phyloP scores from a whole-genome alignment of 1,140 invertebrate genomes.

The Scaptodrosophila lebanonensis region DNA sequence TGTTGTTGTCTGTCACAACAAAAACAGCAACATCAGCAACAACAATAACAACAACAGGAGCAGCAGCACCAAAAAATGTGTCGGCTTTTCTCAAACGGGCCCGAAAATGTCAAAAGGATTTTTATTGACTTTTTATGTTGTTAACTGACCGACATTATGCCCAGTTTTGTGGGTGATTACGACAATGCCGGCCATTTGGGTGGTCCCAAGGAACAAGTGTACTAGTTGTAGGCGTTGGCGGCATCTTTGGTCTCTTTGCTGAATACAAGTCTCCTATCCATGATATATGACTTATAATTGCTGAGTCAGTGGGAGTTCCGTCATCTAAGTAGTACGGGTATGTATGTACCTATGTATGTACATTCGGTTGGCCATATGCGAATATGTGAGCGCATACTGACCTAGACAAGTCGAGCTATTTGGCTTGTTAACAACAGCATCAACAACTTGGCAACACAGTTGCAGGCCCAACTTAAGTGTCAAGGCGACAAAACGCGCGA shows the following conservation, averaged over 20 bases:
- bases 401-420: slow-evolving; percentile 9
- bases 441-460: slow-evolving; percentile 9
- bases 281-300: slow-evolving; percentile 69
- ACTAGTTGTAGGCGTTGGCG: slow-evolving; percentile 11
- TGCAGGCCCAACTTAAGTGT: slow-evolving; percentile 43
- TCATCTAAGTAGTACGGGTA: slow-evolving; percentile 1
- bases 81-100: slow-evolving; percentile 63
- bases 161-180: slow-evolving; percentile 76
- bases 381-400: too few species aligned
- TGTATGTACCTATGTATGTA: too few species aligned
- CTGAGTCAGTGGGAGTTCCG: slow-evolving; percentile 49
- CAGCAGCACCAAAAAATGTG: too few species aligned
- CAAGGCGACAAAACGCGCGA: slow-evolving; percentile 41
- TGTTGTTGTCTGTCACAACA: slow-evolving; percentile 65
- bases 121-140: slow-evolving; percentile 76
- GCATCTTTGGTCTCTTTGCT: slow-evolving; percentile 37
- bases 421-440: slow-evolving; percentile 26
- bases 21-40: too few species aligned
- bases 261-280: slow-evolving; percentile 50
- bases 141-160: slow-evolving; percentile 76
- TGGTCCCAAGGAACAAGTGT: slow-evolving; percentile 41
- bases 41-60: too few species aligned
- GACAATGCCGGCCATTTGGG: slow-evolving; percentile 22
- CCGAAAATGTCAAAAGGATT: slow-evolving; percentile 65
- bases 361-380: too few species aligned